Percentiles rank a stretch among this genome's conserved stretches.
phyloP scores from a whole-genome alignment of 1,140 invertebrate genomes.

The Zaprionus ghesquierei region DNA sequence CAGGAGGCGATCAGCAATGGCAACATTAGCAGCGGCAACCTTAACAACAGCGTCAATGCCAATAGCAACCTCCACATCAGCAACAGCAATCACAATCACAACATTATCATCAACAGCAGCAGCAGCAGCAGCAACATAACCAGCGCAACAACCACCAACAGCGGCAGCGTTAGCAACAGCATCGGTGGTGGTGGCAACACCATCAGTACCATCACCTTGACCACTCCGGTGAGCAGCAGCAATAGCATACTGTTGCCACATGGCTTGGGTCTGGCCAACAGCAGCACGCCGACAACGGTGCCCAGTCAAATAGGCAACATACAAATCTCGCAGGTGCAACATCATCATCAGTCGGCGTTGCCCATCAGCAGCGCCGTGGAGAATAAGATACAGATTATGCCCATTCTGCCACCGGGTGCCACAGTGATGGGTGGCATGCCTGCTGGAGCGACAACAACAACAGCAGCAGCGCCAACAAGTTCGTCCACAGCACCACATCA shows the following conservation, averaged over 20 bases:
- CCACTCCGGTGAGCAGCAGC: conserved; percentile 24
- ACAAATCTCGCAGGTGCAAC: conserved; percentile 76
- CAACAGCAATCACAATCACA: conserved; percentile 28
- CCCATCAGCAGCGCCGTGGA: conserved; percentile 67
- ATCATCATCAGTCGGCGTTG: conserved; percentile 52
- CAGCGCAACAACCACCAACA: conserved; percentile 43
- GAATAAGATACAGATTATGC: conserved; percentile 83
- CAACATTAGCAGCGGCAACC: conserved; percentile 1
- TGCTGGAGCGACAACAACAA: conserved; percentile 7
- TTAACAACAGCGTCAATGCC: background rate
- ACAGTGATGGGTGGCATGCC: conserved; percentile 64
- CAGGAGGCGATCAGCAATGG: conserved; percentile 35
- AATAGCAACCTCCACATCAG: conserved; percentile 21
- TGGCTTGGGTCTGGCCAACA: conserved; percentile 25
- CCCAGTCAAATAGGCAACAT: conserved; percentile 82
- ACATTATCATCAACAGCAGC: conserved; percentile 1
- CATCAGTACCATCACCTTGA: conserved; percentile 43
- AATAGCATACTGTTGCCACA: conserved; percentile 53
- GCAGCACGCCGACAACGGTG: conserved; percentile 60
- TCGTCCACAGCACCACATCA: conserved; percentile 26
- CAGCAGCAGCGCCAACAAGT: conserved; percentile 20
- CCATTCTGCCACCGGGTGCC: conserved; percentile 66
- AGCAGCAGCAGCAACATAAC: conserved; percentile 26
- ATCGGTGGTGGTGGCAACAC: background rate
- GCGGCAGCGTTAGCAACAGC: conserved; percentile 7